Base-by-base conservation (phyloP, 2,797 vertebrate species). In the Tadarida brasiliensis region DNA sequence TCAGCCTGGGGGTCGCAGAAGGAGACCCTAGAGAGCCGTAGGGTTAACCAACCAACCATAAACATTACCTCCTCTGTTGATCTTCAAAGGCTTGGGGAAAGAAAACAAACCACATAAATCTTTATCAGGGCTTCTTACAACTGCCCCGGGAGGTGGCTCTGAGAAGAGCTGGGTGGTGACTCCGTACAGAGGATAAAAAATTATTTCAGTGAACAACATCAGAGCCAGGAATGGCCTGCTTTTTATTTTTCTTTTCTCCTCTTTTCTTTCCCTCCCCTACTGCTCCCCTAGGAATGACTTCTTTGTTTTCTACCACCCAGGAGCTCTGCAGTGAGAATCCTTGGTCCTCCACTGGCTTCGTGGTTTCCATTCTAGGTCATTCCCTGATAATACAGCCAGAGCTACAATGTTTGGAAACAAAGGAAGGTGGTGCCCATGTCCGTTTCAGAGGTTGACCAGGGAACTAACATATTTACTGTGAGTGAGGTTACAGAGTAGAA, bases 61-160 rank as follows among this genome's bases (percentile, higher is more conserved):
- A 98, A 99, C 98, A 98, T 98, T 98, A 98, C 98, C 98, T 97
- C 97, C 98, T 98, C 97, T 92, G 97, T 98, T 97, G 98, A 96
- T 98, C 98, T 99, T 99, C 99, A 99, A 99, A 99, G 99, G 96
- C 97, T 94, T 91, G 82, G 78, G 87, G 97, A 98, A 97, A 98
- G 97, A 97, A 99, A 99, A 98, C 98, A 98, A 98, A 98, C 97
- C 98, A 96, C 97, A 98, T 96, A 98, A 98, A 98, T 98, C 98
- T 98, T 98, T 98, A 98, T 99, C 98, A 94, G 96, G 94, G 97
- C 89, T 97, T 98, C 98, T 98, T 98, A 98, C 96, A 97, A 97
- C 98, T 97, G 94, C 97, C 97, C 98, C 90, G 80, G 98, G 98
- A 97, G 92, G 87, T 65, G 30, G 68, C 87, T 96, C 94, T 98